These are phyloP conservation scores for Crocidura indochinensis DNA, from an alignment of 2,797 vertebrate genomes.

Conservation along the genomic window DNA sequence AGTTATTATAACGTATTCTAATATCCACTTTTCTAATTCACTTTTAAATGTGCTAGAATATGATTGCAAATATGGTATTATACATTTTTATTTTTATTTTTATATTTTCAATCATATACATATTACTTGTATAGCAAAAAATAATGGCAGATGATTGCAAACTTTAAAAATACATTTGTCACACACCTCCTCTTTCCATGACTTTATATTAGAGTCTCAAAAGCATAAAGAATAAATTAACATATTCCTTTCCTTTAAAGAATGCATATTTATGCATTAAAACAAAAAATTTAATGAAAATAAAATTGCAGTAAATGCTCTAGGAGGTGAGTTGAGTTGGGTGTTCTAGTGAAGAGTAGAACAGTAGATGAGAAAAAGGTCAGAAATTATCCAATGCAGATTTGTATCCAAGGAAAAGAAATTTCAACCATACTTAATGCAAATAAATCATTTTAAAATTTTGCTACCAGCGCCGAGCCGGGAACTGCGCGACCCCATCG, in stretches of 20 bases:
- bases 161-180: neutral
- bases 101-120: constrained; percentile 12
- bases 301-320: neutral
- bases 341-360: neutral
- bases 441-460: neutral
- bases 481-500: too few relatives aligned
- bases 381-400: neutral
- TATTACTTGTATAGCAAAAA: constrained; percentile 9
- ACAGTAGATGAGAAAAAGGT: neutral
- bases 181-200: neutral
- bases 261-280: neutral
- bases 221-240: neutral
- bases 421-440: neutral
- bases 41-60: constrained; percentile 36
- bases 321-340: neutral
- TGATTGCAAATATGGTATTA: neutral
- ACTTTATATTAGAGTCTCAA: neutral
- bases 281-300: neutral
- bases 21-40: neutral
- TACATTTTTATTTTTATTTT: neutral
- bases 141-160: neutral
- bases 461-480: too few relatives aligned
- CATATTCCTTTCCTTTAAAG: neutral
- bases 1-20: neutral
- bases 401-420: constrained; percentile 16